Evolutionary conservation across 2,888 invertebrate genomes (phyloP).

Genomic region (Scotopteryx bipunctaria): DNA sequence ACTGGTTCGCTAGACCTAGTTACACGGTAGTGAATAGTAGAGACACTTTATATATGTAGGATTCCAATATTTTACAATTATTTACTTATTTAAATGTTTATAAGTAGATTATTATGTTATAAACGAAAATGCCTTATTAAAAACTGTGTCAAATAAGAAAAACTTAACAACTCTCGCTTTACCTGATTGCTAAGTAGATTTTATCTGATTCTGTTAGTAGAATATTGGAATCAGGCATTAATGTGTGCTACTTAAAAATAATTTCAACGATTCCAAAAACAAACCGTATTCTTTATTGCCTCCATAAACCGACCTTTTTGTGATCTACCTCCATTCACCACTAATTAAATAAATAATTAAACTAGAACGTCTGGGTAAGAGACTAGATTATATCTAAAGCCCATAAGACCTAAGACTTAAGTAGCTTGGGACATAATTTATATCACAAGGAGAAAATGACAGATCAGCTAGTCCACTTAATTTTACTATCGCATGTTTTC

Average conservation of each 20-base stretch:
- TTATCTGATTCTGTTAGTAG: no score
- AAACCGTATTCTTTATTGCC: constrained; percentile 26
- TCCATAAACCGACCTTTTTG: constrained; percentile 6
- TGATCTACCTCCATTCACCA: background rate
- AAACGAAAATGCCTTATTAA: no score
- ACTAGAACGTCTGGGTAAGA: constrained; percentile 7
- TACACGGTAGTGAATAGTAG: no score
- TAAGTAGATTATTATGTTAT: no score
- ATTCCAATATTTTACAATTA: no score
- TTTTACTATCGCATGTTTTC: background rate
- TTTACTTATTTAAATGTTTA: no score
- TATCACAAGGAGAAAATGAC: constrained; percentile 1
- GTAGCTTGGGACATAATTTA: constrained; percentile 20
- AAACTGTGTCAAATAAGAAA: no score
- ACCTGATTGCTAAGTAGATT: no score
- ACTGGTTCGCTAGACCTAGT: no score
- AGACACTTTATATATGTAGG: no score
- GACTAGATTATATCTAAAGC: constrained; percentile 18
- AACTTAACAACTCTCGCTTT: no score
- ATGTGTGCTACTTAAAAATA: background rate
- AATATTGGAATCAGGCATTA: no score
- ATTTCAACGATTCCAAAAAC: constrained; percentile 16
- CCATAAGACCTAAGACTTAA: constrained; percentile 4
- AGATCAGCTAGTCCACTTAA: constrained; percentile 5
- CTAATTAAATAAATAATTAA: constrained; percentile 21